phyloP scores from a whole-genome alignment of 1,140 invertebrate species.

The Zaprionus lachaisei region DNA sequence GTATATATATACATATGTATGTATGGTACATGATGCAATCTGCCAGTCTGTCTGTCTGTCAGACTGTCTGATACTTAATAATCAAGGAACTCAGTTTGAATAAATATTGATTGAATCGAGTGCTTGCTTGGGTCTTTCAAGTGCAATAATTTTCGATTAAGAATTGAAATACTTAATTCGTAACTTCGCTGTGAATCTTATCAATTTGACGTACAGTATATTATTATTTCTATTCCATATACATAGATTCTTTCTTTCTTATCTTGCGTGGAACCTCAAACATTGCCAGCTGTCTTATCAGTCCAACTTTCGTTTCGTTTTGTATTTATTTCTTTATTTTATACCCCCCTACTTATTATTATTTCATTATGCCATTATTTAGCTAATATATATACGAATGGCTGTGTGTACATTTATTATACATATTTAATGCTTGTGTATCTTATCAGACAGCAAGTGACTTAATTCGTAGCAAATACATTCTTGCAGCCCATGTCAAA shows the following conservation, averaged over 20 bases:
- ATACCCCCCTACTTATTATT: not conserved
- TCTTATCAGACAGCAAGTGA: conserved; percentile 21
- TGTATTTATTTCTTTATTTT: conserved; percentile 10
- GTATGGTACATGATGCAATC: too few species aligned
- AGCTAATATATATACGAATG: conserved; percentile 14
- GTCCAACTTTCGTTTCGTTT: conserved; percentile 1
- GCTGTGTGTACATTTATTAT: not conserved
- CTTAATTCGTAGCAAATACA: conserved; percentile 29
- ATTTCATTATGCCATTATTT: conserved; percentile 29
- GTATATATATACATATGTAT: not conserved
- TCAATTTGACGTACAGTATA: conserved; percentile 18
- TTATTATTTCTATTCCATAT: conserved; percentile 11
- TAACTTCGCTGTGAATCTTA: conserved; percentile 5
- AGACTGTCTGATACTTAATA: conserved; percentile 5
- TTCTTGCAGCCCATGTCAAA: conserved; percentile 34
- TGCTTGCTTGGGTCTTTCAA: conserved; percentile 8
- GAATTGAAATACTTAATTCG: conserved; percentile 3
- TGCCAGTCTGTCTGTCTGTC: not conserved
- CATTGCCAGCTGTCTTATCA: conserved; percentile 21
- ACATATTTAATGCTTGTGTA: not conserved
- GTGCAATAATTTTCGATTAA: conserved; percentile 11
- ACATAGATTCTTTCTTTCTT: conserved; percentile 1
- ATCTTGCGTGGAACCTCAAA: conserved; percentile 14
- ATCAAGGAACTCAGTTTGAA: conserved; percentile 10
- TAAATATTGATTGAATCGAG: conserved; percentile 14